A percentile compares a stretch with the other conserved stretches of the same genome.
These are phyloP conservation scores for Smutsia gigantea DNA, from an alignment of 2,797 vertebrate genomes.

Conservation along the genomic window DNA sequence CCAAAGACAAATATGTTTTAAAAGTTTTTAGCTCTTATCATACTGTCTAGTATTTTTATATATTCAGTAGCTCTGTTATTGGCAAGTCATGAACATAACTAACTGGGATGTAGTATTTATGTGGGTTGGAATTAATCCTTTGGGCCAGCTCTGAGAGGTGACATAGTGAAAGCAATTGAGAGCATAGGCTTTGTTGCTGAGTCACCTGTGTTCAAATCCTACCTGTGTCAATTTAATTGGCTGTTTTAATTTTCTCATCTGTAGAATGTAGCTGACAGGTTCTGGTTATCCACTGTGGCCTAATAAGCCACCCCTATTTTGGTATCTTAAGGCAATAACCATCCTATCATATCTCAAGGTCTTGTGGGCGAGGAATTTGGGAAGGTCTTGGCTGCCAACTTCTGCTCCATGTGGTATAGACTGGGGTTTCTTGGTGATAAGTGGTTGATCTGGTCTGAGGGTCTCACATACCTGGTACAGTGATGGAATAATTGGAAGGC, in stretches of 20 bases:
- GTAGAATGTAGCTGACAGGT: background rate
- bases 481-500: background rate
- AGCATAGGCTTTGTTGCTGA: background rate
- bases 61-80: background rate
- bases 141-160: background rate
- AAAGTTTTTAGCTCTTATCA: background rate
- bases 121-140: background rate
- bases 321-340: background rate
- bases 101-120: background rate
- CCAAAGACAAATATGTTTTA: constrained; percentile 26
- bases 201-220: background rate
- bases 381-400: background rate
- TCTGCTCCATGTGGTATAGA: background rate
- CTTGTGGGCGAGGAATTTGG: background rate
- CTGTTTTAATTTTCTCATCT: background rate
- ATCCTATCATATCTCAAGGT: background rate
- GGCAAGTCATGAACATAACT: background rate
- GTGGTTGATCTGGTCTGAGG: background rate
- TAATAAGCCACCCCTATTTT: background rate
- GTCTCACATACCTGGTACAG: background rate
- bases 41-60: background rate
- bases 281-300: background rate
- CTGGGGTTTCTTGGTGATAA: background rate
- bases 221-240: background rate
- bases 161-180: background rate